Evolutionary conservation across 1,140 invertebrate genomes (phyloP), one percentile per base, ranked within the genome.

Genomic region (Drosophila carrolli): DNA sequence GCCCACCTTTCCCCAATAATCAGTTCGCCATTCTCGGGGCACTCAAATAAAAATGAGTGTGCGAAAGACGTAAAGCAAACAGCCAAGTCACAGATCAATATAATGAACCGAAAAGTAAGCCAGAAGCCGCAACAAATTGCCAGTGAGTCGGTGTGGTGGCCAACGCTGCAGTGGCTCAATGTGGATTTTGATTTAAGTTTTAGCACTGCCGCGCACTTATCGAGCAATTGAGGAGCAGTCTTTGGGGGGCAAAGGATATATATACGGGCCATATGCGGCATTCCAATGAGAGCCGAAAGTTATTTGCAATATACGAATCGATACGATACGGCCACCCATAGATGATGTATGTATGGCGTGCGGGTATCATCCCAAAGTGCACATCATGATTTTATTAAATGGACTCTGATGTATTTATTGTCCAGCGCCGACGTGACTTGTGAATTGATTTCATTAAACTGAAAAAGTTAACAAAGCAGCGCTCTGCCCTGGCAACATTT

Each of bases 331-430:
- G 35, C 51, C 63, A 50, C 16, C 68, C 59, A 58, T 57, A 77
- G 57, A 70, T 65, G 67, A 62, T 78, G 56, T 46, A 55, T 54
- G 58, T 78, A 35, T 62, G 29, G 13, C 46, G 58, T 44, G 35
- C 11, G 71, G 63, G 60, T 79, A 90, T 85, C 62, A 90, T 78
- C 77, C 78, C 73, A 84, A 91, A 89, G 85, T 89, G 85, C 85
- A 90, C 85, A 85, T 91, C 90, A 91, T 91, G 90, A 91, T 91
- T 91, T 91, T 91, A 91, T 91, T 91, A 91, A 91, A 91, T 91
- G 85, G 90, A 90, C 90, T 91, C 90, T 91, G 90, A 91, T 91
- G 81, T 91, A 91, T 91, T 91, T 91, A 91, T 91, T 91, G 90
- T 91, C 81, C 90, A 78, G 90, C 86, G 84, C 84, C 90, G 90